Evolutionary conservation across 2,797 vertebrate genomes (phyloP), one percentile per base, ranked within the genome.

Genomic region (Xiphophorus birchmanni): DNA sequence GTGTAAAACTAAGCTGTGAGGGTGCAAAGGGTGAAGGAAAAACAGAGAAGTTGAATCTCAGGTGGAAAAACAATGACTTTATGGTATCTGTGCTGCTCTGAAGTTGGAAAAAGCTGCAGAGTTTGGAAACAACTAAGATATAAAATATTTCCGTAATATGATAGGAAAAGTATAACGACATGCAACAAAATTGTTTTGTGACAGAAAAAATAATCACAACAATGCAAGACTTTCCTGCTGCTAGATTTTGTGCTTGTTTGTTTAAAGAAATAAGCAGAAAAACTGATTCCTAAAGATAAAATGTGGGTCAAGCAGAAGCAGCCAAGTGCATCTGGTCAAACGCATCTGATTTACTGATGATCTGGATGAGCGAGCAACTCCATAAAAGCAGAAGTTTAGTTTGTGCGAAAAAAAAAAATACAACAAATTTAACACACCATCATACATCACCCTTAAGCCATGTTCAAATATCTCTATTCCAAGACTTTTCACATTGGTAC

Each of bases 21-120:
- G 74, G n/a, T 58, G n/a, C 42, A 63, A 63, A 76, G 75, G 9
- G 75, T 32, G 75, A 65, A 63, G 42, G 3, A 63, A 76, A 54
- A 63, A 48, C 75, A 60, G 26, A 45, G 26, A 47, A 29, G 69
- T 29, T 29, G 42, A 72, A 56, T 60, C n/a, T 11, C 56, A 65
- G n/a, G 29, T 48, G 29, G 29, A 76, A 47, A 76, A 76, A 76
- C 56, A 48, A 48, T 45, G 69, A 29, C 69, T 72, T 63, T 4
- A 76, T 18, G n/a, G 15, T 47, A 56, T 45, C 52, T 56, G 26
- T 58, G 54, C 17, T 44, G 40, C 74, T 58, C 37, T 60, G 21
- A 5, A 60, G 54, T 40, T 75, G 40, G 40, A 75, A 17, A 32
- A 47, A 35, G 29, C 40, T 60, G 54, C 40, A 75, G 37, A 58